Base-by-base conservation (phyloP, 2,113 vertebrate species). In the Cervus canadensis region DNA sequence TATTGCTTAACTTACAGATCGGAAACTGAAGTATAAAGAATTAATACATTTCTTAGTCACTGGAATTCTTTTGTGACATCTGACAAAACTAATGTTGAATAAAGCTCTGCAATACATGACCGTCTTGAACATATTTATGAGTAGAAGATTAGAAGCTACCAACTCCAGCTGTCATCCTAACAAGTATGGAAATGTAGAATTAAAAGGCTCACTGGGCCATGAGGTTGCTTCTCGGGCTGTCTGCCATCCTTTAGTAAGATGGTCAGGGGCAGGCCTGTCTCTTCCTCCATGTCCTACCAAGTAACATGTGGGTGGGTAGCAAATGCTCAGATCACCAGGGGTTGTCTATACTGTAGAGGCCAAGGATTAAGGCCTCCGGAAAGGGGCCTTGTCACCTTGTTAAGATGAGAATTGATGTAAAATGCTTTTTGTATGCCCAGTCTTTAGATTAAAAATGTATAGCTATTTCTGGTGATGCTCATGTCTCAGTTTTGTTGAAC, bases 401-500 rank as follows among this genome's bases (percentile, higher is more conserved):
- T 60, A 67, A 82, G 54, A 48, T 26, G 25, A 92, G 59, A 59
- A 40, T 62, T 92, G 85, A 74, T 92, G 23, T 96, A 62, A 97
- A 86, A 89, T 71, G 87, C 36, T 90, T 74, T 89, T 40, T 95
- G 25, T 96, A 43, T 89, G 40, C 60, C 93, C 33, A 40, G 19
- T 93, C 78, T 94, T 96, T 84, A 95, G 96, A 96, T 95, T 97
- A 97, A 96, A 98, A 76, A 87, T 48, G 36, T 43, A 64, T 48
- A 94, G 95, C 64, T 97, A 11, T 52, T 94, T 54, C 54, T 91
- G 52, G 48, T 90, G 48, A 43, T 87, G 64, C 48, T 89, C n/a
- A 64, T 54, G 30, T 89, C 81, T 97, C 59, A 54, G 15, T 94
- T 93, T 96, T 87, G 45, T 93, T 97, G 64, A 86, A 94, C 5